A percentile compares a stretch with the other conserved stretches of the same genome.
phyloP scores from a whole-genome alignment of 2,113 vertebrate genomes.

The Hypocryptadius cinnamomeus region DNA sequence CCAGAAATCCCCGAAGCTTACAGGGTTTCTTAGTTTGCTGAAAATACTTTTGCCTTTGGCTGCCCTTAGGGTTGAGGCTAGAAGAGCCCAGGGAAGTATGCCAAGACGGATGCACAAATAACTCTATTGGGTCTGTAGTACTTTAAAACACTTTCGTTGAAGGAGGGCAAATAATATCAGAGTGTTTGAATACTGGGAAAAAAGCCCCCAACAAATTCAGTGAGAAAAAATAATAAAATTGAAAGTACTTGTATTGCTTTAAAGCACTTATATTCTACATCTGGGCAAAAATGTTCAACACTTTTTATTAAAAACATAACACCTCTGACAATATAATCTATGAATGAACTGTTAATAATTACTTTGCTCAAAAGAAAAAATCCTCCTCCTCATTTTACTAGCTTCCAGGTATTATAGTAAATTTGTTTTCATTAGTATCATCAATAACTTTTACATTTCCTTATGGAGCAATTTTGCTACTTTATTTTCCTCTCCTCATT shows the following conservation, averaged over 20 bases:
- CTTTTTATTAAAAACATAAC: neutral
- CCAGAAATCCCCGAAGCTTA: slow-evolving; percentile 38
- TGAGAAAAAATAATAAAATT: neutral
- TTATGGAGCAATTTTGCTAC: neutral
- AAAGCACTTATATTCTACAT: neutral
- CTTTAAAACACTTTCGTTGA: neutral
- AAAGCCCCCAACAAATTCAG: neutral
- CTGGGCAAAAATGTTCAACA: neutral
- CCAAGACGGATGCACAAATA: neutral
- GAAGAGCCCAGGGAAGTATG: neutral
- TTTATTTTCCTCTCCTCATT: neutral
- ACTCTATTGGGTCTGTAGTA: neutral
- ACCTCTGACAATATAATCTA: neutral
- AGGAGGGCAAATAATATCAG: neutral
- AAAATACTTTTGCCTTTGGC: slow-evolving; percentile 45
- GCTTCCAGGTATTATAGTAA: neutral
- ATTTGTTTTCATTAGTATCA: neutral
- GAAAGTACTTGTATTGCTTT: neutral
- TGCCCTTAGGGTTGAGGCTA: slow-evolving; percentile 18
- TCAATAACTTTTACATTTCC: neutral
- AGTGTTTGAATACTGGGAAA: neutral
- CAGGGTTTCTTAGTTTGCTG: slow-evolving; percentile 5
- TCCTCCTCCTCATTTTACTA: neutral
- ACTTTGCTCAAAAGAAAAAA: neutral
- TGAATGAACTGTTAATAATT: neutral